phyloP scores from a whole-genome alignment of 1,140 invertebrate species.

The Penaeus indicus region DNA sequence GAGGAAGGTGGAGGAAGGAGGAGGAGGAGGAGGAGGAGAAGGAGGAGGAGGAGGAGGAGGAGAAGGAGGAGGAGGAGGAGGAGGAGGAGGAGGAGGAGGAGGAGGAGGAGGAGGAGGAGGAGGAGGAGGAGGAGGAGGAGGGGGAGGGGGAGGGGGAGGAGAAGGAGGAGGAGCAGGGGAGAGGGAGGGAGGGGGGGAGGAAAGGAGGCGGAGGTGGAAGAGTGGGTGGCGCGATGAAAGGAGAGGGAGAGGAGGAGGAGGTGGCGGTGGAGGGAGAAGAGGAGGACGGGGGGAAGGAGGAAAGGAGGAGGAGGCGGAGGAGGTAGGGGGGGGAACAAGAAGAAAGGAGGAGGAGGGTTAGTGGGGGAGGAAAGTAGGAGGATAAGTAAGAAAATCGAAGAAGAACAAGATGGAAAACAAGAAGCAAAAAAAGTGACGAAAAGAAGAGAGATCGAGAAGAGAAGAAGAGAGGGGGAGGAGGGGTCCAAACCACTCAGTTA shows the following conservation, averaged over 20 bases:
- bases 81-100: background rate
- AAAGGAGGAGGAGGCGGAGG: background rate
- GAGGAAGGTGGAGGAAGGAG: background rate
- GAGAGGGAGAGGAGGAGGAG: too few species aligned
- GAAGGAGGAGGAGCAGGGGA: background rate
- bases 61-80: background rate
- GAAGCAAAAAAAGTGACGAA: too few species aligned
- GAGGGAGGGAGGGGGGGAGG: conserved; percentile 21
- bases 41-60: background rate
- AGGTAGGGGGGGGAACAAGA: background rate
- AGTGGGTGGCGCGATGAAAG: background rate
- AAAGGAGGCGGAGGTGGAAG: background rate
- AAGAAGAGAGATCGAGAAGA: too few species aligned
- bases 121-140: background rate
- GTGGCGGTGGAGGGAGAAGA: too few species aligned
- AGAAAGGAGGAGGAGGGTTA: background rate
- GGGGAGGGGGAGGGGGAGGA: background rate
- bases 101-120: background rate
- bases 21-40: background rate
- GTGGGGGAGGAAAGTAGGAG: too few species aligned
- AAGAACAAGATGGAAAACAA: too few species aligned
- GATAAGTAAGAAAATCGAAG: too few species aligned
- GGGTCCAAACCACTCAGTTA: too few species aligned
- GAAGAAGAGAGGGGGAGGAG: too few species aligned
- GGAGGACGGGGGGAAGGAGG: background rate